A percentile compares a stretch with the other conserved stretches of the same genome.
phyloP scores from a whole-genome alignment of 1,140 invertebrate genomes.

The Camponotus vicinus region DNA sequence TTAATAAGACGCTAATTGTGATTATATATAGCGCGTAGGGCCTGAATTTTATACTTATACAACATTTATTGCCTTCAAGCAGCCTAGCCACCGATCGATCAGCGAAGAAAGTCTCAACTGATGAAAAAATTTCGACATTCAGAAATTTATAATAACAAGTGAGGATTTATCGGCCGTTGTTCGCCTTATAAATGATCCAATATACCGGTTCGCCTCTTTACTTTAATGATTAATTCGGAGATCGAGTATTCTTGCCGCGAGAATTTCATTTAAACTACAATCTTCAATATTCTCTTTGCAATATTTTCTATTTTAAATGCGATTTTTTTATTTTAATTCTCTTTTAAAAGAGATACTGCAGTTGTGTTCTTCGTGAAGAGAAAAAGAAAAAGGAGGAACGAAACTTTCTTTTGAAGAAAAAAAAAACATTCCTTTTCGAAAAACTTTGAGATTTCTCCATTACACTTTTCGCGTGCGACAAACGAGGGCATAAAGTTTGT shows the following conservation, averaged over 20 bases:
- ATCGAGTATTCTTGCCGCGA: constrained; percentile 52
- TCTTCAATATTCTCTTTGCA: not conserved
- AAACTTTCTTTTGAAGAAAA: not conserved
- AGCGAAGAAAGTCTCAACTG: constrained; percentile 43
- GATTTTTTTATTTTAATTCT: no score
- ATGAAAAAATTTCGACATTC: constrained; percentile 71
- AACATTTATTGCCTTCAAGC: constrained; percentile 73
- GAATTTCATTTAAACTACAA: not conserved
- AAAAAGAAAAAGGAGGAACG: not conserved
- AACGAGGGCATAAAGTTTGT: constrained; percentile 52
- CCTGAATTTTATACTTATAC: constrained; percentile 75
- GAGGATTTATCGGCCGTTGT: constrained; percentile 75
- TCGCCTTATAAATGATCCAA: constrained; percentile 75
- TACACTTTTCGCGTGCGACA: not conserved
- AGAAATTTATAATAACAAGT: constrained; percentile 77
- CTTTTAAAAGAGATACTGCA: not conserved
- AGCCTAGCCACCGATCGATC: constrained; percentile 58
- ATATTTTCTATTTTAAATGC: not conserved
- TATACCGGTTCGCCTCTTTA: constrained; percentile 58
- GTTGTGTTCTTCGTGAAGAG: no score
- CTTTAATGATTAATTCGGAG: constrained; percentile 70
- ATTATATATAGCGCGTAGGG: constrained; percentile 73
- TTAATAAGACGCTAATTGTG: constrained; percentile 76
- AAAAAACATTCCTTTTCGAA: not conserved
- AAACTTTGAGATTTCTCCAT: not conserved